phyloP scores from a whole-genome alignment of 2,888 invertebrate species.

The Lymantria monacha region DNA sequence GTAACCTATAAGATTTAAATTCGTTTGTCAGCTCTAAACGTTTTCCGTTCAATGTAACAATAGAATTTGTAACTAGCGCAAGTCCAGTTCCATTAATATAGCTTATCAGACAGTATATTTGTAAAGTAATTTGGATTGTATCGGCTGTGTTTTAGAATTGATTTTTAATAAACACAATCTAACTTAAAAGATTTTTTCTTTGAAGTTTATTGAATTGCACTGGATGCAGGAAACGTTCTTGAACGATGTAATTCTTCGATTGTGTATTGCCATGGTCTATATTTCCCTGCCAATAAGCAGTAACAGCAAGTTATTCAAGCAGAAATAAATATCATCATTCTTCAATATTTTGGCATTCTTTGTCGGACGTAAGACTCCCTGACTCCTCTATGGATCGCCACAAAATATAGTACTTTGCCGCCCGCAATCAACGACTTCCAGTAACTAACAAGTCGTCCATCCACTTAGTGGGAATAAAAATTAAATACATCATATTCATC shows the following conservation, averaged over 20 bases:
- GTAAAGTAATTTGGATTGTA: neutral
- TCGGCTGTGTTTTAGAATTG: neutral
- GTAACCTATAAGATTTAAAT: neutral
- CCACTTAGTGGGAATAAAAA: too few species aligned
- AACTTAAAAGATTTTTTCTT: neutral
- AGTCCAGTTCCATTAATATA: neutral
- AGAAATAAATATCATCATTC: too few species aligned
- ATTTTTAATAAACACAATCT: neutral
- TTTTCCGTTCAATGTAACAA: neutral
- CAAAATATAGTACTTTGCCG: too few species aligned
- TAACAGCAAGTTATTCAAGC: neutral
- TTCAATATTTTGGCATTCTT: too few species aligned
- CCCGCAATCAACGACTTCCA: too few species aligned
- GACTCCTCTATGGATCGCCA: too few species aligned
- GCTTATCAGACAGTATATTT: neutral
- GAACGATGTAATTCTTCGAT: neutral
- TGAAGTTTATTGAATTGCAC: neutral
- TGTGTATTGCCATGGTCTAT: neutral
- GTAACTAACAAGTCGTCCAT: too few species aligned
- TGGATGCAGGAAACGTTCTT: neutral
- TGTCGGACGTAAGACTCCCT: too few species aligned
- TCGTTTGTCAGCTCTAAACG: neutral
- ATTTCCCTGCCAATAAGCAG: neutral
- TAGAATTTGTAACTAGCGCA: neutral
- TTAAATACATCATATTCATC: too few species aligned